Conservation (phyloP, 2,888 invertebrate genomes). For the Ophioninae sp. region DNA sequence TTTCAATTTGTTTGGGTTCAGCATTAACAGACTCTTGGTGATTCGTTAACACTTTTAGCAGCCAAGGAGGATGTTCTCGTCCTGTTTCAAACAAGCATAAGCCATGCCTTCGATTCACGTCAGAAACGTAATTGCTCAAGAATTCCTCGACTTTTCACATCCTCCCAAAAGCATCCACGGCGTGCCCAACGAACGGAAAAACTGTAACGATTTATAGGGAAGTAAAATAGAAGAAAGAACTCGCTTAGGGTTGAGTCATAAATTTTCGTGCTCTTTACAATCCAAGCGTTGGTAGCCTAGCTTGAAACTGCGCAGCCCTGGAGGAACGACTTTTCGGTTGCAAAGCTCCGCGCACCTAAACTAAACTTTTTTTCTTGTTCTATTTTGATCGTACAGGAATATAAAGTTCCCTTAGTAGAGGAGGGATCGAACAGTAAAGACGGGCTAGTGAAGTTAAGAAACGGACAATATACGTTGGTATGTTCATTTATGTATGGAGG, state of each 20-base stretch:
- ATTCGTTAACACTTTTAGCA: no score
- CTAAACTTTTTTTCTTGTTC: constrained; percentile 37
- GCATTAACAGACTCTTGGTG: no score
- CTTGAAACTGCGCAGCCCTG: constrained; percentile 16
- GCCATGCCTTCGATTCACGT: constrained; percentile 31
- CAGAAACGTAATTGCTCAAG: constrained; percentile 43
- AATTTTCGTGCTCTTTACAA: constrained; percentile 57
- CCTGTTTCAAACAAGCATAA: no score
- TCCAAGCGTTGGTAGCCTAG: constrained; percentile 31
- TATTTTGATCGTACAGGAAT: constrained; percentile 30
- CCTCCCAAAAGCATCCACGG: constrained; percentile 17
- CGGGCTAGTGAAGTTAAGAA: constrained; percentile 23
- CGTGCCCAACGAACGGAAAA: not conserved
- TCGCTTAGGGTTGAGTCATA: constrained; percentile 54
- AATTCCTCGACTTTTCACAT: constrained; percentile 56
- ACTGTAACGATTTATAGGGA: constrained; percentile 25
- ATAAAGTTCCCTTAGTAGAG: constrained; percentile 41
- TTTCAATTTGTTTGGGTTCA: no score
- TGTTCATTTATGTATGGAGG: not conserved
- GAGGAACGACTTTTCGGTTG: constrained; percentile 67
- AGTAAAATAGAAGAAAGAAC: constrained; percentile 23
- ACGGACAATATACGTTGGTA: constrained; percentile 27
- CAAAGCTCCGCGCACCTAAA: constrained; percentile 23
- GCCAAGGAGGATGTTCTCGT: no score
- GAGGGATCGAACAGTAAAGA: constrained; percentile 28